Conservation (phyloP, 2,888 invertebrate genomes). For the Homarus gammarus region DNA sequence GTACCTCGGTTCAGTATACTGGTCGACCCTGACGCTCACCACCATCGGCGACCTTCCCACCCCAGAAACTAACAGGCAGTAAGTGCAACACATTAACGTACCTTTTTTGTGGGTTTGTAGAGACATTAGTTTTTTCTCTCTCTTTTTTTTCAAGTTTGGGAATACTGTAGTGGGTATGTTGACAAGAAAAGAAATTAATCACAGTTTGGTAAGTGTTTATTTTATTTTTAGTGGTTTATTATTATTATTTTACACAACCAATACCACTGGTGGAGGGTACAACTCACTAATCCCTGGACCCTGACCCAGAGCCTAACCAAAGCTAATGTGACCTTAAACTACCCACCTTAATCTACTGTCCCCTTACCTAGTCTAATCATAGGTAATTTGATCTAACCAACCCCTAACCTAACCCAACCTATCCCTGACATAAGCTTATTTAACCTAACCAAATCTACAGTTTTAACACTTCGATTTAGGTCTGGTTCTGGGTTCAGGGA, state of each 20-base stretch:
- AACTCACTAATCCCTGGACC: too few relatives aligned
- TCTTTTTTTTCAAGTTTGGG: background rate
- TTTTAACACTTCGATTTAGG: too few relatives aligned
- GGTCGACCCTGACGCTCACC: slow-evolving; percentile 96
- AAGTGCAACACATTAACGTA: slow-evolving; percentile 81
- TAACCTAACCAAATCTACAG: too few relatives aligned
- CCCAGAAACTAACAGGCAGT: slow-evolving; percentile 97
- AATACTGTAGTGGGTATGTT: background rate
- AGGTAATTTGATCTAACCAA: too few relatives aligned
- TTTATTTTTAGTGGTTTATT: background rate
- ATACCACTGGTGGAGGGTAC: background rate
- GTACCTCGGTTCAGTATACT: slow-evolving; percentile 95
- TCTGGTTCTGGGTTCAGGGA: too few relatives aligned
- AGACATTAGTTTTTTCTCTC: background rate
- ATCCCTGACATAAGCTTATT: too few relatives aligned
- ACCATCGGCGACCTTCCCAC: slow-evolving; percentile 97
- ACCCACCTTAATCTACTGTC: too few relatives aligned
- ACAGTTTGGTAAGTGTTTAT: slow-evolving; percentile 4
- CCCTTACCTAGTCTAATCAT: too few relatives aligned
- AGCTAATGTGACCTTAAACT: too few relatives aligned
- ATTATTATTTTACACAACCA: background rate
- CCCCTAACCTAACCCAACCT: too few relatives aligned
- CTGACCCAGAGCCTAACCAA: too few relatives aligned
- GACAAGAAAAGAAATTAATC: background rate
- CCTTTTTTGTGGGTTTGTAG: too few relatives aligned